Evolutionary conservation across 2,888 invertebrate species (phyloP), one percentile per base, ranked within the genome.

Genomic region (Amitus sp.): DNA sequence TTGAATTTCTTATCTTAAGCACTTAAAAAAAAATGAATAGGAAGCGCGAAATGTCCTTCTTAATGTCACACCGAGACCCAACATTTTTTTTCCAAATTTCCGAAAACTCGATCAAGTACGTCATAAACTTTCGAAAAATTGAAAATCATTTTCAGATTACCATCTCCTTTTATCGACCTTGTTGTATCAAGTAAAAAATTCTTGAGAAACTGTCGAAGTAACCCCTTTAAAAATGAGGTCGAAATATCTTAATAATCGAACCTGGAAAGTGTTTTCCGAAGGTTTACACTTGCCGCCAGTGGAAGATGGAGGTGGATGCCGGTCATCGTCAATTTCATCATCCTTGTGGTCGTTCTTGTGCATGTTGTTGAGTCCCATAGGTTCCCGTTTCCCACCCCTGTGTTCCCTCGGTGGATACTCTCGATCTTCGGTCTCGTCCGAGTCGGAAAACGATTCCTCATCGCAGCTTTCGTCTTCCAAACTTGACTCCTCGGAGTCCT

Each of bases 341-440:
- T 78, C 70, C 68, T 84, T 76, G 61, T 86, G 85, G 79, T 83
- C 68, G 23, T 75, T 73, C 53, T 75, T 70, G 51, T 67, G 55
- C 0, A 53, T n/a, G 13, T 77, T 69, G 56, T 71, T 74, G 13
- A 63, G 57, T 42, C 72, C 68, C 19, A 73, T 88, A 1, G 92
- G 92, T 72, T 89, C 90, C 93, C 93, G 93, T 78, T 93, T 92
- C 1, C 88, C 89, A 0, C 88, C 90, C 2, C 88, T 89, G 60
- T 87, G 86, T 12, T 84, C 82, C 30, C 83, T 80, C 1, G 87
- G 86, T 5, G 87, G 87, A 19, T 83, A 83, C 47, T 85, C 79
- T 33, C 79, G 77, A 47, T 82, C 82, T n/a, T 82, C 83, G 3
- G 75, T 85, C 2, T 87, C 87, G 1, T 87, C 87, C 1, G 83